Conservation (phyloP, 2,113 vertebrate genomes). For the Poeciliopsis turrubarensis region DNA sequence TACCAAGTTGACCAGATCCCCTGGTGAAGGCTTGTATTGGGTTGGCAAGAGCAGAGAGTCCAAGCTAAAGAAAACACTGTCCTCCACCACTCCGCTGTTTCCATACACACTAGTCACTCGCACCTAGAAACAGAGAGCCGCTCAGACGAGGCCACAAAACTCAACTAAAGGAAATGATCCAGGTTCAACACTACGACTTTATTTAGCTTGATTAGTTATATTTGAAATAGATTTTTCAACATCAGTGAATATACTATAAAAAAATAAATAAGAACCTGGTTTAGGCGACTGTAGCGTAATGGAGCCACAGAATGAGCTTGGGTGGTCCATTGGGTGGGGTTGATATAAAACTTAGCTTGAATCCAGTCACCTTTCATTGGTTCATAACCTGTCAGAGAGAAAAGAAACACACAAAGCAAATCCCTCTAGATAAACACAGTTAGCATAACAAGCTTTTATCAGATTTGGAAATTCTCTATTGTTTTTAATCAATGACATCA, state of each 20-base stretch:
- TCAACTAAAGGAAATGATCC: background rate
- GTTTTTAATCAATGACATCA: background rate
- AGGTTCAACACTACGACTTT: background rate
- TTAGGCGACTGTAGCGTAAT: constrained; percentile 87
- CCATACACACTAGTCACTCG: constrained; percentile 83
- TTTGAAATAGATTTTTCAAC: background rate
- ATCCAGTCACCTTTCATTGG: constrained; percentile 95
- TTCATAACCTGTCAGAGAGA: constrained; percentile 80
- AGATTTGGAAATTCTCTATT: background rate
- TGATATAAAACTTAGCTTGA: constrained; percentile 88
- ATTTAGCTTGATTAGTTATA: too few relatives aligned
- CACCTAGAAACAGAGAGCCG: constrained; percentile 73
- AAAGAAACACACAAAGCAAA: background rate
- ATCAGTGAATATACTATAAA: background rate
- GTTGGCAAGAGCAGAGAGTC: constrained; percentile 86
- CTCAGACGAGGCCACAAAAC: background rate
- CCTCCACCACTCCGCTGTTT: constrained; percentile 84
- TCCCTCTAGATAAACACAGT: background rate
- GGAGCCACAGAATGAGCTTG: constrained; percentile 87
- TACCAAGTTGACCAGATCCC: constrained; percentile 86
- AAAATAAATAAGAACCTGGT: constrained; percentile 77
- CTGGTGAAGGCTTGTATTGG: constrained; percentile 79
- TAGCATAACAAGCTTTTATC: constrained; percentile 7
- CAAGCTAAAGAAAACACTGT: constrained; percentile 89
- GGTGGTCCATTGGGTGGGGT: constrained; percentile 81